Conservation (phyloP, 2,888 invertebrate species). For the Euphydryas editha region DNA sequence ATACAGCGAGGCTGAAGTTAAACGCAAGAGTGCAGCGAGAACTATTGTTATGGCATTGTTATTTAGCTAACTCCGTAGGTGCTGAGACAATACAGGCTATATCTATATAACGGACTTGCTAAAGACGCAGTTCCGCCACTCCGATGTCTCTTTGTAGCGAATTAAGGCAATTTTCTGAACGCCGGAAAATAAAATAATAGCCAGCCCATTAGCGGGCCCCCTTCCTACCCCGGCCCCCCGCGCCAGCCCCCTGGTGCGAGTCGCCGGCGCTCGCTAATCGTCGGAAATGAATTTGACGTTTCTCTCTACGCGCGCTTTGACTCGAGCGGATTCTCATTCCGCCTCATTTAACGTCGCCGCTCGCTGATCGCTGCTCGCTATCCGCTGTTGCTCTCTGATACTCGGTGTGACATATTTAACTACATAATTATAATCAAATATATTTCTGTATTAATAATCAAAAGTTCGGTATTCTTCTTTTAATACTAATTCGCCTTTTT, state of each 20-base stretch:
- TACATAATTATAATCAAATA: too few relatives aligned
- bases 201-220: conserved; percentile 64
- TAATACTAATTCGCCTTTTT: too few relatives aligned
- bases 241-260: conserved; percentile 42
- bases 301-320: conserved; percentile 54
- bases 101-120: conserved; percentile 29
- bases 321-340: conserved; percentile 51
- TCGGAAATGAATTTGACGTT: conserved; percentile 60
- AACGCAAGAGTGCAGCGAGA: conserved; percentile 2
- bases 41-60: conserved; percentile 13
- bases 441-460: too few relatives aligned
- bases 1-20: not conserved
- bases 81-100: conserved; percentile 16
- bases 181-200: conserved; percentile 79
- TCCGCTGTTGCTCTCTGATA: conserved; percentile 3
- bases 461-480: too few relatives aligned
- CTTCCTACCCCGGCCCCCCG: conserved; percentile 36
- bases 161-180: conserved; percentile 72
- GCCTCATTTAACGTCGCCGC: conserved; percentile 51
- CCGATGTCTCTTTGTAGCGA: conserved; percentile 49
- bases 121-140: conserved; percentile 54
- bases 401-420: too few relatives aligned
- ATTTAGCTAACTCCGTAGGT: conserved; percentile 17
- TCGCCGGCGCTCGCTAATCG: conserved; percentile 56
- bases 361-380: conserved; percentile 15